A percentile compares a stretch with the other conserved stretches of the same genome.
These are phyloP conservation scores for Drosophila stalkeri DNA, from an alignment of 2,888 invertebrate genomes.

Conservation along the genomic window DNA sequence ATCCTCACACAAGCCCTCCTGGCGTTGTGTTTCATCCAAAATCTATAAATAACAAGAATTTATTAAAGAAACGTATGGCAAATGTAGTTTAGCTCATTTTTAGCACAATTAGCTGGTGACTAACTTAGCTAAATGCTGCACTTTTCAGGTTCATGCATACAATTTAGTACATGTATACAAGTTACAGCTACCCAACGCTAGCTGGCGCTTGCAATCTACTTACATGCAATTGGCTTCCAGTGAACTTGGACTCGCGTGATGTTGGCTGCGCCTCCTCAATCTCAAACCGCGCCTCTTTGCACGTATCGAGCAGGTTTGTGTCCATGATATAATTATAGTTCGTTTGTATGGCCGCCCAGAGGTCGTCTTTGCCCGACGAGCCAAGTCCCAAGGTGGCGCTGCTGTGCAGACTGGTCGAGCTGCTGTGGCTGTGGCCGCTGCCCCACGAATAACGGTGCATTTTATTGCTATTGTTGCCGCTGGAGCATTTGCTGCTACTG, in stretches of 20 bases:
- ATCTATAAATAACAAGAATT: constrained; percentile 56
- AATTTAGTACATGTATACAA: background rate
- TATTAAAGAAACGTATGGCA: background rate
- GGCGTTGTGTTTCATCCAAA: constrained; percentile 80
- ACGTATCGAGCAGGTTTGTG: constrained; percentile 95
- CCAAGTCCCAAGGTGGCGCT: constrained; percentile 83
- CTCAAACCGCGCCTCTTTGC: constrained; percentile 88
- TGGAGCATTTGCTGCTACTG: constrained; percentile 42
- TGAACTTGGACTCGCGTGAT: constrained; percentile 52
- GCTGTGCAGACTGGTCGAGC: constrained; percentile 86
- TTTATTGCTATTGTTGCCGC: constrained; percentile 62
- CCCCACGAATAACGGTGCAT: constrained; percentile 91
- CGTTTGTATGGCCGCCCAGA: constrained; percentile 95
- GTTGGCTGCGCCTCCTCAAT: constrained; percentile 75
- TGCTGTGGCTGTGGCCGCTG: constrained; percentile 89
- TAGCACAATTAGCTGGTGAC: background rate
- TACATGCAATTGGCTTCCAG: constrained; percentile 53
- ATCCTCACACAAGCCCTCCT: constrained; percentile 82
- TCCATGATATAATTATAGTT: constrained; percentile 98
- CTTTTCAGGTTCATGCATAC: background rate
- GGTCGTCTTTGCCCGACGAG: constrained; percentile 90
- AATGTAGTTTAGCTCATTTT: background rate
- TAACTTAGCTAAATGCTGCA: constrained; percentile 5
- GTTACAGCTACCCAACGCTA: background rate
- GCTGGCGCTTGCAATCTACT: constrained; percentile 32